These are phyloP conservation scores for Cryptops parisi DNA, from an alignment of 2,888 invertebrate genomes.

Conservation along the genomic window DNA sequence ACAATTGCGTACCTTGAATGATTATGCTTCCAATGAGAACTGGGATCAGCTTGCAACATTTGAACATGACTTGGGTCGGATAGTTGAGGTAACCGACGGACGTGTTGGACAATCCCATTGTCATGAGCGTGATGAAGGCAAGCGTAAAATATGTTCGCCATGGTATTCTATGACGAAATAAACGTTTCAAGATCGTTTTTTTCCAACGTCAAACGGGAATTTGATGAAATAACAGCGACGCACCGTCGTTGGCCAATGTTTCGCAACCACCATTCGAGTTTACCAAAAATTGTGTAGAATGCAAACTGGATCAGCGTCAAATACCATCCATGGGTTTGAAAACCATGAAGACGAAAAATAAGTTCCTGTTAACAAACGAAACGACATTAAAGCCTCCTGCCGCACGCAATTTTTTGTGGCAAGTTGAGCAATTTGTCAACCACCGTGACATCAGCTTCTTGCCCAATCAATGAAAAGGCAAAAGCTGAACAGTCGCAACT, in stretches of 20 bases:
- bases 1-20: constrained; percentile 46
- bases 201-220: too few species aligned
- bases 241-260: constrained; percentile 40
- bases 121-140: constrained; percentile 76
- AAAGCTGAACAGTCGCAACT: too few species aligned
- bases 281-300: constrained; percentile 66
- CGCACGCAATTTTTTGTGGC: too few species aligned
- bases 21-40: constrained; percentile 86
- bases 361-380: constrained; percentile 46
- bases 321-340: constrained; percentile 80
- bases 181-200: neutral
- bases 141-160: constrained; percentile 60
- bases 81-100: constrained; percentile 90
- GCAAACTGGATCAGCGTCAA: constrained; percentile 82
- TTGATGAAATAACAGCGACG: neutral
- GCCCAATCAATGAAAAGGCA: too few species aligned
- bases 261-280: constrained; percentile 51
- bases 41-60: constrained; percentile 92
- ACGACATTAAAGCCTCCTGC: neutral
- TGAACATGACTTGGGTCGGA: constrained; percentile 92
- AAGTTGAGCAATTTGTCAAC: too few species aligned
- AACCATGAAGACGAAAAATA: constrained; percentile 78
- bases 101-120: constrained; percentile 92
- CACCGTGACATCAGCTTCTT: too few species aligned
- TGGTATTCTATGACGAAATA: constrained; percentile 54